phyloP scores from a whole-genome alignment of 2,888 invertebrate species.

The Hemithea aestivaria region DNA sequence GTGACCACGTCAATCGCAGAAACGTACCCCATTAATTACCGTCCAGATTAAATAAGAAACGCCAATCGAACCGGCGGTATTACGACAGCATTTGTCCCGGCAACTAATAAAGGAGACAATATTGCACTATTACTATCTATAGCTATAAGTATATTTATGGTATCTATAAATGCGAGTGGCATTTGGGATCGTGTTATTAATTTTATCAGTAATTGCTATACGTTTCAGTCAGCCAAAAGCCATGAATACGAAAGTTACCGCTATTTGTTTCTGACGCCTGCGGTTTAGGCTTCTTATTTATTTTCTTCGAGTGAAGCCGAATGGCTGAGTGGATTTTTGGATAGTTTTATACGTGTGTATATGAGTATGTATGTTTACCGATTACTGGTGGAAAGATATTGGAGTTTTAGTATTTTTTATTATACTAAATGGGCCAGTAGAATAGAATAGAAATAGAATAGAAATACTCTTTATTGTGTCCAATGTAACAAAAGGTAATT shows the following conservation, averaged over 20 bases:
- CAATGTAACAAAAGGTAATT: too few species aligned
- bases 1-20: conserved; percentile 36
- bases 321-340: conserved; percentile 55
- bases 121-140: conserved; percentile 63
- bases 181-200: conserved; percentile 79
- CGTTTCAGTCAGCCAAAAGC: conserved; percentile 74
- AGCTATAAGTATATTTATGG: too few species aligned
- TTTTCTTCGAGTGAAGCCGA: conserved; percentile 68
- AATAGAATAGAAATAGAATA: too few species aligned
- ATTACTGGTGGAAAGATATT: too few species aligned
- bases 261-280: conserved; percentile 78
- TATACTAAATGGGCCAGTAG: too few species aligned
- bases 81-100: conserved; percentile 69
- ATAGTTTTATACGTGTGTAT: too few species aligned
- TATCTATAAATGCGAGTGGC: conserved; percentile 77
- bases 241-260: conserved; percentile 78
- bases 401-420: too few species aligned
- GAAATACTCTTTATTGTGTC: too few species aligned
- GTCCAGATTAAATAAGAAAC: conserved; percentile 71
- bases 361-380: too few species aligned
- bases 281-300: conserved; percentile 76
- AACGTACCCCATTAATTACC: conserved; percentile 60
- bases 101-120: conserved; percentile 79
- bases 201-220: conserved; percentile 78
- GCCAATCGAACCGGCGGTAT: conserved; percentile 55